Evolutionary conservation across 2,888 invertebrate species (phyloP).

Genomic region (Polyommatus icarus): DNA sequence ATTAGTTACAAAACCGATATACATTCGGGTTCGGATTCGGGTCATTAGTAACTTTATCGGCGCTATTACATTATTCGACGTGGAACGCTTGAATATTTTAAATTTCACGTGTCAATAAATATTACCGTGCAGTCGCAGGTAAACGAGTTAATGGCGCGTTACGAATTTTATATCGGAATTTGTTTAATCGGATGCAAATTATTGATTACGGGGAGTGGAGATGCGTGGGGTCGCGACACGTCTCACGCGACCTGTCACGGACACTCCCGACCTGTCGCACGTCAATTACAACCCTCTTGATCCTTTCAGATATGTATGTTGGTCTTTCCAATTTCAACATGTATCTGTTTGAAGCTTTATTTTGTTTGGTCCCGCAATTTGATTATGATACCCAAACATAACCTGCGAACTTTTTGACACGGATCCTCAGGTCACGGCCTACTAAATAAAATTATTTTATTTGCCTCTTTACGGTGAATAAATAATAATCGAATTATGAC

Average conservation of each 20-base stretch:
- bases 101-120: conserved; percentile 39
- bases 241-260: conserved; percentile 64
- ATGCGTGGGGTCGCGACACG: conserved; percentile 21
- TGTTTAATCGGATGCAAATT: conserved; percentile 37
- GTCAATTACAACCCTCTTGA: conserved; percentile 59
- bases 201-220: conserved; percentile 32
- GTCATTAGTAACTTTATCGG: background rate
- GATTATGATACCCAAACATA: background rate
- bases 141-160: conserved; percentile 43
- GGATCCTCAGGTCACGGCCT: background rate
- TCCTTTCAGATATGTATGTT: conserved; percentile 41
- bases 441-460: background rate
- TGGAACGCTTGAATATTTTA: conserved; percentile 23
- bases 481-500: background rate
- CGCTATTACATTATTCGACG: conserved; percentile 4
- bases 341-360: conserved; percentile 24
- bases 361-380: conserved; percentile 7
- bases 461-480: background rate
- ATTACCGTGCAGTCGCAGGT: conserved; percentile 37
- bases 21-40: background rate
- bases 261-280: conserved; percentile 46
- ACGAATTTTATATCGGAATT: conserved; percentile 42
- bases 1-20: background rate
- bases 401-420: background rate
- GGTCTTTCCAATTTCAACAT: conserved; percentile 41